Base-by-base conservation (phyloP, 2,113 vertebrate genomes). In the Dicerorhinus sumatrensis region DNA sequence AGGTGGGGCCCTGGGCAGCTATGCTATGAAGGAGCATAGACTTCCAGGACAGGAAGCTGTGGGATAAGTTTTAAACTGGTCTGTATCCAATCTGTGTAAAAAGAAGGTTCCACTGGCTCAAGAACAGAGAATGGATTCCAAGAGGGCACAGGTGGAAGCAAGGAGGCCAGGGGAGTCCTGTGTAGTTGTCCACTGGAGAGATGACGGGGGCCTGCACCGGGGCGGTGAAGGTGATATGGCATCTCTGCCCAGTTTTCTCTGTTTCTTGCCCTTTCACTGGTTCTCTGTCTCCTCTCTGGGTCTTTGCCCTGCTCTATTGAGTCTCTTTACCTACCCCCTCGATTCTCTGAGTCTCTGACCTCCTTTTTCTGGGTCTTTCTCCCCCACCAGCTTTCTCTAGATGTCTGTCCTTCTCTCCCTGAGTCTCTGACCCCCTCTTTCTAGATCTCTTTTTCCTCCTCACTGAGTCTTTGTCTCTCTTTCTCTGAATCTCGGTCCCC, bases 161-260 rank as follows among this genome's bases (percentile, higher is more conserved):
- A 25, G 42, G 83, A 21, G 29, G 8, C 42, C 23, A 33, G 13
- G 13, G 25, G 31, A 23, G 56, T 10, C 39, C 25, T 58, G 18
- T 33, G 23, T 2, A 10, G 10, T 13, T 18, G 33, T 51, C 39
- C 56, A 21, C 8, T 3, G 0, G 0, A 6, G 67, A 69, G 58
- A 16, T 18, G 29, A 5, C 8, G 69, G 60, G 73, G 31, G 67
- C 56, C 6, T 8, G 58, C 5, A 2, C 8, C 17, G 0, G 69
- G 13, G 36, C 2, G 0, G 14, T 2, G 16, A 54, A 8, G 65
- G 79, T 18, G 56, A 27, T 6, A 0, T 3, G 10, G 46, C 79
- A 8, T 5, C 51, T n/a, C 3, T 36, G 65, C 2, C 36, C 60
- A 29, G 1, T 29, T 65, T 31, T 7, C 58, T 33, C 58, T 27